Base-by-base conservation (phyloP, 1,140 invertebrate species). In the Lucilia cuprina region DNA sequence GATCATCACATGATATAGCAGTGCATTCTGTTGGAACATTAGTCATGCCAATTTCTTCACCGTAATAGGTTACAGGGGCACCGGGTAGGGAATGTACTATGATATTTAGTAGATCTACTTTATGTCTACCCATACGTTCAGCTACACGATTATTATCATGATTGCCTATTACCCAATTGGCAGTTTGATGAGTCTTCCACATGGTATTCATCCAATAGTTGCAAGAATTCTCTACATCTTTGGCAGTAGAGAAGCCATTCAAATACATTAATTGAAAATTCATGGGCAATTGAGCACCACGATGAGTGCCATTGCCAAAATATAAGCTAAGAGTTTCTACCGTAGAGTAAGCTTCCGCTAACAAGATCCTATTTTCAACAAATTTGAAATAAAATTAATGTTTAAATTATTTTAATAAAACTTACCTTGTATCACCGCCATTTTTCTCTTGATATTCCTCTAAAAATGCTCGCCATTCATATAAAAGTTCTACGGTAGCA, bases 1-100 rank as follows among this genome's bases (percentile, higher is more conserved):
- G 88, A 13, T 90, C 88, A n/a, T 85, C 86, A 10, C 85, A 82
- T 2, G 84, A 91, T 86, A 92, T 93, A 7, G 93, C 91, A 8
- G 92, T 88, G 89, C 92, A 94, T 13, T 90, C 88, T 0, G 93
- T 90, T 2, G 86, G 83, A 5, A 92, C 93, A 89, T 97, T 94
- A 25, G 92, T 89, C 95, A 97, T 96, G 0, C 94, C 96, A 34
- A 97, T 94, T 91, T 97, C 96, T 89, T 97, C 96, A 8, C 96
- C 96, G 91, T 96, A 94, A 89, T 97, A 97, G 83, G 94, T 94
- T 1, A 96, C 93, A 1, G 94, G 92, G 12, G 95, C 93, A 0
- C 96, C 96, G 14, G 95, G 95, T 25, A 97, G 87, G 0, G 96
- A 86, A 50, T 95, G 89, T 4, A 93, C 92, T 35, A 97, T 90